Percentiles rank a stretch among this genome's conserved stretches.
phyloP scores from a whole-genome alignment of 2,113 vertebrate species.

The Ellobius talpinus region DNA sequence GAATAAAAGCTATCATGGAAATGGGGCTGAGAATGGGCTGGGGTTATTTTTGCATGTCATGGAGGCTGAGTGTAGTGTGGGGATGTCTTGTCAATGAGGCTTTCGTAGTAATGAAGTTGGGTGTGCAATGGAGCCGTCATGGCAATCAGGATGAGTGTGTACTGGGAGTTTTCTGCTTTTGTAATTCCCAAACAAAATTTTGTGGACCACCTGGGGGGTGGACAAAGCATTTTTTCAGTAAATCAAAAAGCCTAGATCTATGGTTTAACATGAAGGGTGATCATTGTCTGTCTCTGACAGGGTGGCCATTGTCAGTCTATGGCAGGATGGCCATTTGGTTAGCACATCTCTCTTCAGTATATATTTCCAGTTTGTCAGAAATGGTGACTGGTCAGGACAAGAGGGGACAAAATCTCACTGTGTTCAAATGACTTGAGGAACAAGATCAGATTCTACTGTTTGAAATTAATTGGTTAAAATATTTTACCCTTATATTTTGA shows the following conservation, averaged over 20 bases:
- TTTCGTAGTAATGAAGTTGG: background rate
- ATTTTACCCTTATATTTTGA: background rate
- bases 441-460: background rate
- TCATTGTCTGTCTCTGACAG: background rate
- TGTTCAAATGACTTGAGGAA: background rate
- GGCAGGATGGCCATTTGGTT: background rate
- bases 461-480: background rate
- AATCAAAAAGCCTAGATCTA: conserved; percentile 8
- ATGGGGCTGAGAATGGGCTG: too few species aligned
- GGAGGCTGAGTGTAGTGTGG: background rate
- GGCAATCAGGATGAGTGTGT: too few species aligned
- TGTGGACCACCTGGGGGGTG: background rate
- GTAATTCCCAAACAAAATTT: background rate
- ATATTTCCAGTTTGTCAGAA: conserved; percentile 7
- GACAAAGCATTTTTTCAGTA: background rate
- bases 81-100: background rate
- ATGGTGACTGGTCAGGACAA: background rate
- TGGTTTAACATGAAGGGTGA: background rate
- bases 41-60: background rate
- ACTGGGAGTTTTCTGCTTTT: background rate
- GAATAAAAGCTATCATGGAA: background rate
- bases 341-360: background rate
- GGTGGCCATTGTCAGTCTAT: background rate
- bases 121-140: background rate
- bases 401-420: background rate